Evolutionary conservation across 2,113 vertebrate genomes (phyloP).

Genomic region (Gopherus flavomarginatus): DNA sequence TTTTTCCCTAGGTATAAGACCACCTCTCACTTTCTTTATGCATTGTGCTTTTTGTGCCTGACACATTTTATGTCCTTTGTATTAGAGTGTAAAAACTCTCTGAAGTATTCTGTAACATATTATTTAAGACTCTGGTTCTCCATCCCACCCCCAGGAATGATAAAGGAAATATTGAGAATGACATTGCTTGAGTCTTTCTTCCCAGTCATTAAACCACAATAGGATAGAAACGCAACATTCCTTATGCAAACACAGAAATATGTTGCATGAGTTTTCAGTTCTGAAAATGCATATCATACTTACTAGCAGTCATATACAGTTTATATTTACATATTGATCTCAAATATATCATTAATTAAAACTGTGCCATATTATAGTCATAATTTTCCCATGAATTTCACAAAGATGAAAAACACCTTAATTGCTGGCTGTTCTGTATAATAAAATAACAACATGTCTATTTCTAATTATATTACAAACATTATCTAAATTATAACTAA

Average conservation of each 20-base stretch:
- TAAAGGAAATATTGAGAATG: conserved; percentile 77
- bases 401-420: conserved; percentile 93
- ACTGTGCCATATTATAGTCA: conserved; percentile 85
- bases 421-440: conserved; percentile 86
- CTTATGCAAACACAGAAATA: conserved; percentile 90
- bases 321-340: conserved; percentile 95
- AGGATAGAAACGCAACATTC: conserved; percentile 83
- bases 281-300: conserved; percentile 95
- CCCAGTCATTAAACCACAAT: conserved; percentile 73
- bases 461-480: conserved; percentile 55
- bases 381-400: conserved; percentile 89
- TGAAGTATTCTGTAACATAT: conserved; percentile 61
- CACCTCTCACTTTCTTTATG: conserved; percentile 49
- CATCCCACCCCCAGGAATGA: conserved; percentile 71
- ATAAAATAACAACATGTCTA: conserved; percentile 73
- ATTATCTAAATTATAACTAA: conserved; percentile 44
- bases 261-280: conserved; percentile 93
- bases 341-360: conserved; percentile 92
- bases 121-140: conserved; percentile 69
- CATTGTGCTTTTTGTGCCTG: conserved; percentile 86
- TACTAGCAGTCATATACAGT: conserved; percentile 98
- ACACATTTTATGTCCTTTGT: conserved; percentile 69
- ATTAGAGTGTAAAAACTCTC: conserved; percentile 72
- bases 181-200: conserved; percentile 82
- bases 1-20: conserved; percentile 51